Evolutionary conservation across 1,140 invertebrate species (phyloP), one percentile per base, ranked within the genome.

Genomic region (Episyrphus balteatus): DNA sequence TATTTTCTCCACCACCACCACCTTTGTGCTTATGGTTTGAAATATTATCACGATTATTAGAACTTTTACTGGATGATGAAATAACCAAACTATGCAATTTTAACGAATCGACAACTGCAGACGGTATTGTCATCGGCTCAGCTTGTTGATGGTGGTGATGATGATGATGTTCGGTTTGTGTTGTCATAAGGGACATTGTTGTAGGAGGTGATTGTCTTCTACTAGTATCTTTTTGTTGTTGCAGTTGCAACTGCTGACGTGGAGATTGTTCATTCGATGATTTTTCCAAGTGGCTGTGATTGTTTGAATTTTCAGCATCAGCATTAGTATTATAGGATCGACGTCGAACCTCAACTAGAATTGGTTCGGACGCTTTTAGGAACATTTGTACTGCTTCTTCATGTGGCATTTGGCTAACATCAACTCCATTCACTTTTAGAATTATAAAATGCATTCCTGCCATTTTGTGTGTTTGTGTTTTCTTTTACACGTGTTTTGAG

Each of bases 371-470:
- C 12, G 82, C 80, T 51, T 75, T 74, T 51, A 80, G 74, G 69
- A 85, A 85, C 54, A 76, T 79, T 58, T 77, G 76, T 48, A 84
- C 79, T 32, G 82, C 82, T 60, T 84, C 83, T 61, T 80, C 77
- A 66, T 83, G 81, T 46, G 76, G 74, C 61, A 75, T 74, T 55
- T 76, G 75, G 52, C 79, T 82, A 49, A 85, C 73, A 66, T 85
- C 83, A 55, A 74, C 75, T 46, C 83, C 82, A 70, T 85, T 85
- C 48, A 85, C 21, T 8, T 26, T 26, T 26, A 26, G 8, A 26
- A 26, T 26, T 5, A 26, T 26, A 8, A 26, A 26, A 26, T 26
- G 21, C 21, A 26, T 26, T 26, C 21, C 21, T 26, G 21, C 21
- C 21, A 26, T 26, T 26, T 26, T 26, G 8, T n/a, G n/a, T n/a